A percentile compares a stretch with the other conserved stretches of the same genome.
Conservation (phyloP, 1,140 invertebrate genomes). For the Drepana arcuata region DNA sequence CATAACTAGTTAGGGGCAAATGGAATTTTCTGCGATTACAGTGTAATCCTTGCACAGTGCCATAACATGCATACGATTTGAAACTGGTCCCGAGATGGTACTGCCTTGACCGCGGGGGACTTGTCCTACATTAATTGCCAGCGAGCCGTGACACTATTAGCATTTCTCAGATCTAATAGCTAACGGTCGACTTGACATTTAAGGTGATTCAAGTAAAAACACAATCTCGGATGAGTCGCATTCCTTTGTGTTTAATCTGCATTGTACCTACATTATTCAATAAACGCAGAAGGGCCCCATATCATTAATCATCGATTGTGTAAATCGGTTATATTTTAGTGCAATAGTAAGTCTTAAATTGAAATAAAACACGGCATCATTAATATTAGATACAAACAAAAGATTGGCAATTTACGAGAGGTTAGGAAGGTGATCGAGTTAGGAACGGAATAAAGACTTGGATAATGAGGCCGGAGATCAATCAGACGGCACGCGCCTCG, state of each 20-base stretch:
- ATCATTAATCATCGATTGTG: constrained; percentile 7
- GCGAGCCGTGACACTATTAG: constrained; percentile 51
- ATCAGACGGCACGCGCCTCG: constrained; percentile 36
- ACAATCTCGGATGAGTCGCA: constrained; percentile 1
- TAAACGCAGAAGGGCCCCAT: constrained; percentile 2
- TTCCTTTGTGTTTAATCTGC: constrained; percentile 11
- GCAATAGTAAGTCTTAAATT: constrained; percentile 3
- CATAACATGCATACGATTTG: constrained; percentile 22
- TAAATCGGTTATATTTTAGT: constrained; percentile 6
- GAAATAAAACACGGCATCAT: constrained; percentile 15
- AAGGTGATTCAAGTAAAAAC: constrained; percentile 8
- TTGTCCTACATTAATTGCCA: constrained; percentile 30
- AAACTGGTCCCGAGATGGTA: constrained; percentile 41
- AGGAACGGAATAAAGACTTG: constrained; percentile 10
- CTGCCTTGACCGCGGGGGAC: constrained; percentile 48
- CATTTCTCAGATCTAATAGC: constrained; percentile 16
- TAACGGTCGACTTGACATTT: constrained; percentile 14
- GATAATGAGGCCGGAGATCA: constrained; percentile 35
- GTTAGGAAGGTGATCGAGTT: constrained; percentile 5
- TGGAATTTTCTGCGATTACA: constrained; percentile 1
- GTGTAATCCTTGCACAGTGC: constrained; percentile 17
- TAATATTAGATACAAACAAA: constrained; percentile 19
- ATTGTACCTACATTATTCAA: too few relatives aligned
- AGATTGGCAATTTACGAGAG: constrained; percentile 7
- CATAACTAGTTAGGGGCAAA: constrained; percentile 12